Base-by-base conservation (phyloP, 2,888 invertebrate species). In the Drosophila kuntzei region DNA sequence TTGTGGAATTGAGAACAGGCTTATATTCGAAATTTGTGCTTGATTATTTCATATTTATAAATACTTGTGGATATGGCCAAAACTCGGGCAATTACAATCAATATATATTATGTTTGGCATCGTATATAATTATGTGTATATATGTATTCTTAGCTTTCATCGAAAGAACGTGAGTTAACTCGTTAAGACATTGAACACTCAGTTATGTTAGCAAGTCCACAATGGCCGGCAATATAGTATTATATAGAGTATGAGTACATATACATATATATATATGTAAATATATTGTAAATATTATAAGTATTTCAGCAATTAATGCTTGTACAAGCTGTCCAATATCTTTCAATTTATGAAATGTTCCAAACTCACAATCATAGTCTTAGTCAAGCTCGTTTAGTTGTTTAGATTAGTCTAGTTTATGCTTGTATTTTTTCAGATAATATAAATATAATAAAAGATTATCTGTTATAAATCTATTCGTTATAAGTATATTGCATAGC, bases 331-430 rank as follows among this genome's bases (percentile, higher is more conserved):
- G 14, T 41, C 39, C 20, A 53, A 41, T 18, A 9, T 41, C n/a
- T 9, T 29, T 29, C 0, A 9, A 14, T 25, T 25, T 50, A 25
- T 27, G 8, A 29, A 37, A 43, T 43, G 32, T 39, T 46, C 54
- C 22, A 39, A 71, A 41, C 47, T 71, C 55, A 71, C 57, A 60
- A 57, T 77, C 12, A 25, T 54, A 76, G 60, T 74, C 53, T 71
- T 74, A 16, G 27, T 62, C 61, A 74, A 74, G 74, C 74, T 74
- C 74, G 73, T 43, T 74, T 20, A 58, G 51, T 73, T 54, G 14
- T 37, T 16, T 44, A 43, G 50, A 11, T 22, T 34, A 57, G 46
- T 68, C 16, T 71, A 51, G 39, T 34, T n/a, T 37, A 22, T 18
- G 18, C 37, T 32, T 16, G 27, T 39, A 39, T 39, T 18, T 53